These are phyloP conservation scores for Zaprionus ghesquierei DNA, from an alignment of 1,140 invertebrate species.

Conservation along the genomic window DNA sequence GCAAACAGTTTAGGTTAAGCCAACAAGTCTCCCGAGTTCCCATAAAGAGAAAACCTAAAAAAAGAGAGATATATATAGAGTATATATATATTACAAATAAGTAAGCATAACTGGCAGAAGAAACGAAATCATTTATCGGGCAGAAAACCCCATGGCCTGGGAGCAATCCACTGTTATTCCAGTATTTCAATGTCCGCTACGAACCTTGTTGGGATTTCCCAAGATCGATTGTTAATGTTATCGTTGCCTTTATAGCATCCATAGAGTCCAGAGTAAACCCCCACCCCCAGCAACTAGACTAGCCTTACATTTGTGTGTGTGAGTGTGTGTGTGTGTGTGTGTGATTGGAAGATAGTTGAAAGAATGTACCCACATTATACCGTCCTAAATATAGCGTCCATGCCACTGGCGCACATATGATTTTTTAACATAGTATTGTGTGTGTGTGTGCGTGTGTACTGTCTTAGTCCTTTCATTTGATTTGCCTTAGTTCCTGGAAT, in stretches of 20 bases:
- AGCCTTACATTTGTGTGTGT: constrained; percentile 16
- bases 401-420: constrained; percentile 54
- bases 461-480: neutral
- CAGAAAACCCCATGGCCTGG: constrained; percentile 19
- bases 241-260: neutral
- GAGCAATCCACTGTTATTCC: constrained; percentile 38
- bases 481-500: constrained; percentile 5
- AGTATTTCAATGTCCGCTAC: neutral
- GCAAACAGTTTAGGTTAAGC: neutral
- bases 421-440: constrained; percentile 24
- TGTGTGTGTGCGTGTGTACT: neutral
- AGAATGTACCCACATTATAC: constrained; percentile 64
- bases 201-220: neutral
- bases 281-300: constrained; percentile 1
- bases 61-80: no score
- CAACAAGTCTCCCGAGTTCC: neutral
- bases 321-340: neutral
- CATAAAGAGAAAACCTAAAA: neutral
- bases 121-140: neutral
- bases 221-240: neutral
- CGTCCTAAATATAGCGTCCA: constrained; percentile 74
- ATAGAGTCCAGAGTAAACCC: neutral
- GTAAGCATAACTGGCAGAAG: neutral
- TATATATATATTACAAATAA: neutral
- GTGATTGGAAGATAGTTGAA: constrained; percentile 7